Conservation (phyloP, 2,797 vertebrate genomes). For the Microctenopoma steveboyesi region DNA sequence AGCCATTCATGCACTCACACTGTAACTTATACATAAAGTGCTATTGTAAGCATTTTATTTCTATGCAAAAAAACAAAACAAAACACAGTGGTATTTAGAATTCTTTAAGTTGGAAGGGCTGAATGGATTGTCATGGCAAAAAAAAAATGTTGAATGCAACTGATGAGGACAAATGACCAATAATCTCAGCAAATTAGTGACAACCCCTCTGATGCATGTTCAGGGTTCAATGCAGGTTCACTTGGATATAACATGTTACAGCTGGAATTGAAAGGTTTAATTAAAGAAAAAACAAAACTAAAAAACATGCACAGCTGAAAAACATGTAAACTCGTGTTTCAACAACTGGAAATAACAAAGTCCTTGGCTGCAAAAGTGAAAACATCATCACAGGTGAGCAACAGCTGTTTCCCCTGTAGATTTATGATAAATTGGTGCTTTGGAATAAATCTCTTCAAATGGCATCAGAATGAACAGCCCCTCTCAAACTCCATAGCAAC, state of each 20-base stretch:
- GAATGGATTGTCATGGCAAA: slow-evolving; percentile 83
- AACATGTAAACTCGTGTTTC: slow-evolving; percentile 22
- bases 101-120: slow-evolving; percentile 53
- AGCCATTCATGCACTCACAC: slow-evolving; percentile 42
- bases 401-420: slow-evolving; percentile 23
- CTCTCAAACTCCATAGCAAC: slow-evolving; percentile 50
- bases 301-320: slow-evolving; percentile 45
- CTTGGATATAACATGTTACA: slow-evolving; percentile 21
- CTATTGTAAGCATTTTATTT: slow-evolving; percentile 82
- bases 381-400: slow-evolving; percentile 17
- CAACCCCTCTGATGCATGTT: slow-evolving; percentile 2
- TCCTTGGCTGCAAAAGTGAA: slow-evolving; percentile 66
- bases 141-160: slow-evolving; percentile 47
- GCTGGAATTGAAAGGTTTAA: slow-evolving; percentile 13
- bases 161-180: slow-evolving; percentile 34
- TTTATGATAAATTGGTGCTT: slow-evolving; percentile 46
- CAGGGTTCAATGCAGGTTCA: slow-evolving; percentile 13
- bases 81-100: slow-evolving; percentile 72
- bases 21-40: slow-evolving; percentile 74
- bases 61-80: slow-evolving; percentile 64
- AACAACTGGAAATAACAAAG: slow-evolving; percentile 47
- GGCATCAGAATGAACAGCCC: slow-evolving; percentile 54
- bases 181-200: slow-evolving; percentile 20
- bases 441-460: slow-evolving; percentile 57
- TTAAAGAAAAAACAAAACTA: slow-evolving; percentile 9